phyloP scores from a whole-genome alignment of 1,140 invertebrate genomes.

The Tribolium madens region DNA sequence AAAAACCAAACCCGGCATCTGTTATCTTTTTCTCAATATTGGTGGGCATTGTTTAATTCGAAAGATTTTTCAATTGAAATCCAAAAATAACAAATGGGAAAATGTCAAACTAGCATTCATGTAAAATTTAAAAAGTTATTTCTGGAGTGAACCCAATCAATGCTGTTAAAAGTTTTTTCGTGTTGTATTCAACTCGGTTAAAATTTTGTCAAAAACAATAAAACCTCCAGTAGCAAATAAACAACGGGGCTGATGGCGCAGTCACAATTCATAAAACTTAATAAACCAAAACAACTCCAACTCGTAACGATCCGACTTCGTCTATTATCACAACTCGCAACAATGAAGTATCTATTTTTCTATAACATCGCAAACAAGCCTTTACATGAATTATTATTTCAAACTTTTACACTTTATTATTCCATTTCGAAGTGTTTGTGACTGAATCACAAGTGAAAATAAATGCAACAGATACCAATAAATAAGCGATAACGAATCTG shows the following conservation, averaged over 20 bases:
- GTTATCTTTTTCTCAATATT: too few relatives aligned
- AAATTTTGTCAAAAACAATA: not conserved
- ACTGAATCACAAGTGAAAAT: constrained; percentile 14
- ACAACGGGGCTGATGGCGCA: not conserved
- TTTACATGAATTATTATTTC: not conserved
- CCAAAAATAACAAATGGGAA: too few relatives aligned
- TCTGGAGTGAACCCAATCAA: not conserved
- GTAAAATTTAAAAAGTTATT: not conserved
- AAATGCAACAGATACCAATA: not conserved
- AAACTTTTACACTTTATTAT: not conserved
- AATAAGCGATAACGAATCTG: not conserved
- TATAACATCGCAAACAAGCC: not conserved
- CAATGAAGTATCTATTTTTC: not conserved
- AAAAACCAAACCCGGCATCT: too few relatives aligned
- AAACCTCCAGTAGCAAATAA: not conserved
- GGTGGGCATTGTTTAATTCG: too few relatives aligned
- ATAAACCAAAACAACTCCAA: not conserved
- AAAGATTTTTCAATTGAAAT: too few relatives aligned
- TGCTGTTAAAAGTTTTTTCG: not conserved
- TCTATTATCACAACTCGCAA: not conserved
- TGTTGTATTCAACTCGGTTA: not conserved
- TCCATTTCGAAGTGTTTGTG: not conserved
- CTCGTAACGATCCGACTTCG: not conserved
- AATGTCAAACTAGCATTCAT: too few relatives aligned
- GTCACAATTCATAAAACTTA: not conserved